A percentile compares a stretch with the other conserved stretches of the same genome.
phyloP scores from a whole-genome alignment of 1,140 invertebrate genomes.

The Dolichoris vasculosae region DNA sequence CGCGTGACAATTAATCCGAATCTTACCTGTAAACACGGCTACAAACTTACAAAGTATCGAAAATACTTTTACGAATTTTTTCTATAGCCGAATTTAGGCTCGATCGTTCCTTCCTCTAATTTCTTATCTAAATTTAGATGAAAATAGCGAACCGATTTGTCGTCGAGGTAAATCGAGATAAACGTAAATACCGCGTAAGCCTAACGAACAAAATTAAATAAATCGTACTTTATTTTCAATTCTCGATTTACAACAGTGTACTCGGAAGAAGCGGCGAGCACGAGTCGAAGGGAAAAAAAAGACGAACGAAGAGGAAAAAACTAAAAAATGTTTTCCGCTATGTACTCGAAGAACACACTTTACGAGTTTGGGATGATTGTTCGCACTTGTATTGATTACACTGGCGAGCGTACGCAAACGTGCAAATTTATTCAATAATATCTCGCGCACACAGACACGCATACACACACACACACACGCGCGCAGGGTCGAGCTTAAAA shows the following conservation, averaged over 20 bases:
- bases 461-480: background rate
- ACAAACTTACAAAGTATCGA: background rate
- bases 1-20: background rate
- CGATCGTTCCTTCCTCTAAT: no score
- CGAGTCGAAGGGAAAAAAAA: background rate
- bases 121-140: background rate
- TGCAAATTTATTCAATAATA: slow-evolving; percentile 36
- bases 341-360: background rate
- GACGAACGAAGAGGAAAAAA: background rate
- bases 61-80: background rate
- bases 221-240: background rate
- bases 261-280: background rate
- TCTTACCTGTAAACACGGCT: background rate
- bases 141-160: background rate
- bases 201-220: background rate
- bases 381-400: slow-evolving; percentile 28
- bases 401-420: background rate
- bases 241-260: background rate
- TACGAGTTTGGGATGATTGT: background rate
- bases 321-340: background rate
- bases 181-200: background rate
- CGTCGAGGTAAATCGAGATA: background rate
- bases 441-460: background rate
- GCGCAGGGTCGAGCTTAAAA: background rate
- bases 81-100: background rate